Conservation (phyloP, 2,113 vertebrate genomes). For the Lichenostomus cassidix region DNA sequence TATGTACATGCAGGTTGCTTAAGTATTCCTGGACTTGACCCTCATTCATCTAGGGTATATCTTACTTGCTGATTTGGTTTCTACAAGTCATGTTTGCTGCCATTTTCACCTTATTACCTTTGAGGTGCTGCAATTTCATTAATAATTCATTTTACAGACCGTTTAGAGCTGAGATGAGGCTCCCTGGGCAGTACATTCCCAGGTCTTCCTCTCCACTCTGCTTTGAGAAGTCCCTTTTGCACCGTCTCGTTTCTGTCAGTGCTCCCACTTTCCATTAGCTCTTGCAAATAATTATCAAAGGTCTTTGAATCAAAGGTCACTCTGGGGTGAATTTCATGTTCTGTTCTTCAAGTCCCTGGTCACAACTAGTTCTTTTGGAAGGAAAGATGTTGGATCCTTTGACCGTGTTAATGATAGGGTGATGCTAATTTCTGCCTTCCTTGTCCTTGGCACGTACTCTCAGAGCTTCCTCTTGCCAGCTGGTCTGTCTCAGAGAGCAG, state of each 20-base stretch:
- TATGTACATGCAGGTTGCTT: background rate
- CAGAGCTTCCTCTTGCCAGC: background rate
- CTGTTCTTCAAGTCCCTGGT: background rate
- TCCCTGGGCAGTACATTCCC: background rate
- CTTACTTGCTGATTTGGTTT: background rate
- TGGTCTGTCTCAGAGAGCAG: too few species aligned
- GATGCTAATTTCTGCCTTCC: background rate
- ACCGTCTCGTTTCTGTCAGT: background rate
- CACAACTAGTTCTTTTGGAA: background rate
- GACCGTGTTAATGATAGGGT: accelerated
- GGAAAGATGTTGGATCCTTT: background rate
- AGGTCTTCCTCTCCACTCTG: background rate
- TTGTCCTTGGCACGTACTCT: accelerated
- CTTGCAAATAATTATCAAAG: background rate
- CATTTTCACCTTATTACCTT: background rate
- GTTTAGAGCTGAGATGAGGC: background rate
- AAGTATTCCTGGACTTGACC: background rate
- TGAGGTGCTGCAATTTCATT: background rate
- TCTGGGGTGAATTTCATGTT: background rate
- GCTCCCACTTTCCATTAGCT: background rate
- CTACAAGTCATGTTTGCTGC: background rate
- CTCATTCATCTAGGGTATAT: background rate
- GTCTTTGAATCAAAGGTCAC: background rate
- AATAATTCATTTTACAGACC: background rate
- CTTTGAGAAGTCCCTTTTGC: background rate